These are phyloP conservation scores for Clarias gariepinus DNA, from an alignment of 2,113 vertebrate genomes.

Conservation along the genomic window DNA sequence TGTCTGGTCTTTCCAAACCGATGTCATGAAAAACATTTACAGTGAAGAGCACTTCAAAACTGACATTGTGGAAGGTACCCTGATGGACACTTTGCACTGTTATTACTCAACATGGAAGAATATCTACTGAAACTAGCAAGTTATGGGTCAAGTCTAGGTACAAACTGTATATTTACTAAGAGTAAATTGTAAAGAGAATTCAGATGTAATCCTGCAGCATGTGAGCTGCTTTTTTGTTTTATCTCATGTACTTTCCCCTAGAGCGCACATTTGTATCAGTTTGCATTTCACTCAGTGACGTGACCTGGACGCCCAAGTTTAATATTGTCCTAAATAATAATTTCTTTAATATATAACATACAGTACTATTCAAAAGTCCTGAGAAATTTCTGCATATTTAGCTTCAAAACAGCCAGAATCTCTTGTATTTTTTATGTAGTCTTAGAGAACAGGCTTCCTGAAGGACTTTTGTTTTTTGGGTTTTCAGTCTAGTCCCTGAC, in stretches of 20 bases:
- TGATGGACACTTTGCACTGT: not conserved
- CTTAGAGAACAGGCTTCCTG: too few relatives aligned
- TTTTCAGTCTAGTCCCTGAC: too few relatives aligned
- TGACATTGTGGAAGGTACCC: not conserved
- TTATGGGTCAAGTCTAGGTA: not conserved
- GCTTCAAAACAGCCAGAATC: too few relatives aligned
- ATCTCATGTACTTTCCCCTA: too few relatives aligned
- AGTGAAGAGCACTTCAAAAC: constrained; percentile 2
- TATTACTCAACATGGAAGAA: constrained; percentile 8
- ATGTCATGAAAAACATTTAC: not conserved
- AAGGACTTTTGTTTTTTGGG: too few relatives aligned
- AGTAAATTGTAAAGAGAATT: not conserved
- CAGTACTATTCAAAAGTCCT: too few relatives aligned
- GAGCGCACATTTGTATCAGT: not conserved
- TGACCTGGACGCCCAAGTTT: not conserved
- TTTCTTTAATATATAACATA: not conserved
- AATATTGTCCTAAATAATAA: not conserved
- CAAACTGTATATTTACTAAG: not conserved
- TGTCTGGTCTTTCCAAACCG: not conserved
- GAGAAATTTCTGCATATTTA: too few relatives aligned
- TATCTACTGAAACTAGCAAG: not conserved
- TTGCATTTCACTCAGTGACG: not conserved
- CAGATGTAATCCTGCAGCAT: not conserved
- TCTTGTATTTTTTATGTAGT: too few relatives aligned
- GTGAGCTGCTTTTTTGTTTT: not conserved